Conservation (phyloP, 2,797 vertebrate species). For the Crypturellus tataupa region DNA sequence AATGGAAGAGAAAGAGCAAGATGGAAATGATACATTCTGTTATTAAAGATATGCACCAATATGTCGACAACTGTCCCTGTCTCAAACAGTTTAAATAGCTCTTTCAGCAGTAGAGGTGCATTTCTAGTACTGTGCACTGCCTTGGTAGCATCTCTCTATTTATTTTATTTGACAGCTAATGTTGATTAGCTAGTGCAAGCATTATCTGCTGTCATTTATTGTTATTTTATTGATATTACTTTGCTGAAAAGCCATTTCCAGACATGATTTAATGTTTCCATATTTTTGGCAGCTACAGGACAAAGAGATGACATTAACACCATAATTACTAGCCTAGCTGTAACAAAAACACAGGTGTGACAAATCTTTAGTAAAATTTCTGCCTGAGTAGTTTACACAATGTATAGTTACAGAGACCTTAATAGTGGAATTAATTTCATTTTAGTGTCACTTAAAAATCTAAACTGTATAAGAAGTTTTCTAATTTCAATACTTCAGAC, state of each 20-base stretch:
- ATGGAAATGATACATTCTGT: background rate
- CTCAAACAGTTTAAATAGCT: background rate
- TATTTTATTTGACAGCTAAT: background rate
- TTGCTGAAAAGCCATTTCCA: background rate
- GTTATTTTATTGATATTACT: background rate
- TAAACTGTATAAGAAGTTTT: background rate
- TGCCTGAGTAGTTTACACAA: background rate
- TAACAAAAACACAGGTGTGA: background rate
- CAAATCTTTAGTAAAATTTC: background rate
- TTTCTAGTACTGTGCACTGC: background rate
- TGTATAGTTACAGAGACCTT: background rate
- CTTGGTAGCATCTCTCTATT: background rate
- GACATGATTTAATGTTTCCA: background rate
- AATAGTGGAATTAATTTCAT: constrained; percentile 17
- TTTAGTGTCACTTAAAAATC: constrained; percentile 16
- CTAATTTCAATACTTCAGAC: background rate
- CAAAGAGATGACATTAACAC: background rate
- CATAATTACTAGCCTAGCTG: background rate
- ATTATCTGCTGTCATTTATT: background rate
- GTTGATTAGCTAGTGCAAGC: background rate
- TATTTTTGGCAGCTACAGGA: constrained; percentile 18
- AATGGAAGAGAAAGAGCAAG: fast-evolving
- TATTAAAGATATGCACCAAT: background rate
- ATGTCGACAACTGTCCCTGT: fast-evolving
- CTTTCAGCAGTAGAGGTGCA: background rate